Percentiles rank a stretch among this genome's conserved stretches.
Evolutionary conservation across 2,888 invertebrate genomes (phyloP).

Genomic region (Lysandra coridon): DNA sequence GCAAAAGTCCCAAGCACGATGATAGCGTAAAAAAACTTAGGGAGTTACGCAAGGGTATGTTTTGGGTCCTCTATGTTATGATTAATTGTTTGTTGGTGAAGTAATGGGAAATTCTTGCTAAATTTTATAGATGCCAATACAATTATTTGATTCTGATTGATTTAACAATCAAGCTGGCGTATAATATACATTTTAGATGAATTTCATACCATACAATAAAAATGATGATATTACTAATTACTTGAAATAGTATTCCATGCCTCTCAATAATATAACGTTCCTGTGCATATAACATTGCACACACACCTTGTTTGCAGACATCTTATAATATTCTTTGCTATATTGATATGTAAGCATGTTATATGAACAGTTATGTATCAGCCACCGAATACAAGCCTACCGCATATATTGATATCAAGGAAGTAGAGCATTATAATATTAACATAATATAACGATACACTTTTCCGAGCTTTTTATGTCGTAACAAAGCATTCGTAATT

Average conservation of each 20-base stretch:
- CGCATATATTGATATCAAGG: slow-evolving; percentile 2
- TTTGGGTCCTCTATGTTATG: neutral
- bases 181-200: too few species aligned
- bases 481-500: neutral
- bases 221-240: too few species aligned
- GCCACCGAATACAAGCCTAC: neutral
- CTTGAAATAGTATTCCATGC: neutral
- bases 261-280: too few species aligned
- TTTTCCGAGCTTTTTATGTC: slow-evolving; percentile 9
- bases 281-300: neutral
- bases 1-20: neutral
- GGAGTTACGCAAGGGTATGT: neutral
- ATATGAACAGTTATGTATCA: slow-evolving; percentile 7
- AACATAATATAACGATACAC: neutral
- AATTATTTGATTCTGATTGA: too few species aligned
- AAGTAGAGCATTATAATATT: slow-evolving; percentile 2
- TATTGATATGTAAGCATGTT: slow-evolving; percentile 1
- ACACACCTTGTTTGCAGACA: neutral
- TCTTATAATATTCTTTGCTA: neutral
- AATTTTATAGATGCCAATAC: too few species aligned
- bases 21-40: neutral
- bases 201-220: too few species aligned
- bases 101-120: neutral
- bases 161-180: too few species aligned
- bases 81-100: neutral